Conservation (phyloP, 2,888 invertebrate genomes). For the Brachyptera risi region DNA sequence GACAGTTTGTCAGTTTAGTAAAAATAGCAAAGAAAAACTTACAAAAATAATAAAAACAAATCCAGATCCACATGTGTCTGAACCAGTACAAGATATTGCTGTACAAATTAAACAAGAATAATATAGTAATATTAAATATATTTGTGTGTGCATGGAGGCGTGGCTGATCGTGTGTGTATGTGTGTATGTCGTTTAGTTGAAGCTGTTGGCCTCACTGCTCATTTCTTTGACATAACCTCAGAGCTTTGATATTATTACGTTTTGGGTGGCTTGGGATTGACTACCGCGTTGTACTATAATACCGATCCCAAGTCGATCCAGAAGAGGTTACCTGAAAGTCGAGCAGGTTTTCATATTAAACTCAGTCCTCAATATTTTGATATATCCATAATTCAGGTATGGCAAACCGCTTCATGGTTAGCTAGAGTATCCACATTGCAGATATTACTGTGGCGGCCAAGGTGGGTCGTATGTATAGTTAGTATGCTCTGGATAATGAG, state of each 20-base stretch:
- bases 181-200: constrained; percentile 25
- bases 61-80: constrained; percentile 28
- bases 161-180: constrained; percentile 21
- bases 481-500: constrained; percentile 26
- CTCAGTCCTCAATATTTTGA: constrained; percentile 27
- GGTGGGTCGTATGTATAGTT: constrained; percentile 24
- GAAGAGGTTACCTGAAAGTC: background rate
- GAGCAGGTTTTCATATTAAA: constrained; percentile 20
- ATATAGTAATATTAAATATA: constrained; percentile 21
- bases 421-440: constrained; percentile 29
- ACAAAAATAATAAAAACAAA: constrained; percentile 22
- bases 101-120: constrained; percentile 32
- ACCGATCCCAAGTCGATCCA: background rate
- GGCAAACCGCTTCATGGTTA: constrained; percentile 27
- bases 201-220: constrained; percentile 26
- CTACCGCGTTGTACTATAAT: background rate
- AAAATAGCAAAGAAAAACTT: constrained; percentile 1
- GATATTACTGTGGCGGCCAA: constrained; percentile 25
- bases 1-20: constrained; percentile 26
- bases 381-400: constrained; percentile 28
- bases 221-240: constrained; percentile 20
- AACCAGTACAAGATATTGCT: constrained; percentile 34
- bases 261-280: background rate
- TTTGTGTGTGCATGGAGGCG: constrained; percentile 24
- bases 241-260: background rate